Evolutionary conservation across 2,797 vertebrate genomes (phyloP), one percentile per base, ranked within the genome.

Genomic region (Todus mexicanus): DNA sequence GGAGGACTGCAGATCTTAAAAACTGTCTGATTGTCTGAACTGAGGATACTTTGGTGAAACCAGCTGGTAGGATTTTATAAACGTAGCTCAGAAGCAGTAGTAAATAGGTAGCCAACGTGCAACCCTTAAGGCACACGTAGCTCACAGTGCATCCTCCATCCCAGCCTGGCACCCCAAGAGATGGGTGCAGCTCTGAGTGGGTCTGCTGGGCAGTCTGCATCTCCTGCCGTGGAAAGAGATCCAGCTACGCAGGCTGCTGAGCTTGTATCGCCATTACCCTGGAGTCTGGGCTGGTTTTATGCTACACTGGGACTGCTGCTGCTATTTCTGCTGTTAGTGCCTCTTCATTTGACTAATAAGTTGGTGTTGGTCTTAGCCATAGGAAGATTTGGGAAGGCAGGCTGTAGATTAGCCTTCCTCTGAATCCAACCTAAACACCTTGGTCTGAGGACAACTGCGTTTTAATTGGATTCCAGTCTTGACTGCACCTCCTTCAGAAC

Each of bases 251-350:
- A 37, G 54, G 61, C 23, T 78, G 73, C 63, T 7, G 16, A 29
- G n/a, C 27, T 64, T n/a, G 16, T 5, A 29, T 10, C 1, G 2
- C 38, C 1, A 1, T 17, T 40, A 45, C 33, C 37, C 42, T n/a
- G 47, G 8, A 35, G 12, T 5, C 57, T 25, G 12, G 4, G n/a
- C 51, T 50, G 22, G 37, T 40, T 57, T 48, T 38, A 50, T 8
- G 31, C 14, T 19, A 5, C 40, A 9, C 21, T 16, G 26, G 25
- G 29, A 50, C 33, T 27, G 33, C 21, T 78, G 26, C 31, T 47
- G 5, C 27, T 68, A 7, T 21, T 51, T 47, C 25, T 56, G n/a
- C n/a, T n/a, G n/a, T n/a, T n/a, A n/a, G 19, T 45, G 15, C 33
- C 15, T 40, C 40, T 47, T 33, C 31, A 20, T 47, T 23, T 72